Percentiles rank a stretch among this genome's conserved stretches.
Evolutionary conservation across 2,113 vertebrate genomes (phyloP).

Genomic region (Prietella phreatophila): DNA sequence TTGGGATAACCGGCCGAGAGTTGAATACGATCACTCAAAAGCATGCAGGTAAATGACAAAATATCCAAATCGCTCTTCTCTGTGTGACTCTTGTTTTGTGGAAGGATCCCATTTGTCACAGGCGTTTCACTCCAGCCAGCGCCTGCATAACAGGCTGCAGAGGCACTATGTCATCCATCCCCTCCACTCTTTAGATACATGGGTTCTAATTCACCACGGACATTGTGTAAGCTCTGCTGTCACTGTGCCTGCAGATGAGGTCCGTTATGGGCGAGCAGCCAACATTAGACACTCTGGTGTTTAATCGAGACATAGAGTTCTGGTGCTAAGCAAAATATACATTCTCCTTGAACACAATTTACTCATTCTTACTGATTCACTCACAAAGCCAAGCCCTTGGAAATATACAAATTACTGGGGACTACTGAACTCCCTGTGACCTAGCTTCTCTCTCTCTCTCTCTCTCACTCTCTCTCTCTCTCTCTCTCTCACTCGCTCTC

Average conservation of each 20-base stretch:
- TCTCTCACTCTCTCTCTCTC: not conserved
- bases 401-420: constrained; percentile 21
- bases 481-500: too few relatives aligned
- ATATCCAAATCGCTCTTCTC: constrained; percentile 3
- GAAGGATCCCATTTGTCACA: constrained; percentile 27
- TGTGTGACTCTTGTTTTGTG: not conserved
- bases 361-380: constrained; percentile 29
- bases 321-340: constrained; percentile 31
- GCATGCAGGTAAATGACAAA: not conserved
- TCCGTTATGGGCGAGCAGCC: constrained; percentile 4
- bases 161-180: constrained; percentile 2
- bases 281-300: not conserved
- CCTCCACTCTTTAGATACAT: constrained; percentile 19
- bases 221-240: constrained; percentile 36
- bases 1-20: not conserved
- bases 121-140: not conserved
- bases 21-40: not conserved
- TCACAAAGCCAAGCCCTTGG: not conserved
- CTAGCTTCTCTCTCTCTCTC: not conserved
- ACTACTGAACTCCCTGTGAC: not conserved
- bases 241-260: constrained; percentile 27
- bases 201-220: constrained; percentile 32
- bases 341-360: constrained; percentile 1
- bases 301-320: constrained; percentile 12
- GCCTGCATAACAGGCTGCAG: not conserved